phyloP scores from a whole-genome alignment of 2,797 vertebrate genomes.

The Pipistrellus kuhlii region DNA sequence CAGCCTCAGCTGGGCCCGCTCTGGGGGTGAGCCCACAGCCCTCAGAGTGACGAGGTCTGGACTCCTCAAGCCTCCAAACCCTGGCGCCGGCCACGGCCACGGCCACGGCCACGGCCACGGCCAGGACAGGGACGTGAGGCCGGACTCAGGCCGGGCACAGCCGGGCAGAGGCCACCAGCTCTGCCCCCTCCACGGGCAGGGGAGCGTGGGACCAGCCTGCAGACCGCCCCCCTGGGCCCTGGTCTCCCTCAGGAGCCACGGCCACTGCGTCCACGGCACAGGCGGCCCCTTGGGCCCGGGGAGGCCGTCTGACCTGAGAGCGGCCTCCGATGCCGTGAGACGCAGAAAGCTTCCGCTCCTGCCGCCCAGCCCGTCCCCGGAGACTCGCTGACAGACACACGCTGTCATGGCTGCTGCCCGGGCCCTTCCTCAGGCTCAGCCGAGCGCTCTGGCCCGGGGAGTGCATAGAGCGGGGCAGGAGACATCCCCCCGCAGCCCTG shows the following conservation, averaged over 20 bases:
- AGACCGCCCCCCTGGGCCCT: too few relatives aligned
- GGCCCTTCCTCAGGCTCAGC: neutral
- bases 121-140: too few relatives aligned
- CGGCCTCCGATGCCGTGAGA: neutral
- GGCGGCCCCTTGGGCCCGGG: neutral
- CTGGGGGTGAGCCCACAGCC: neutral
- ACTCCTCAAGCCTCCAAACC: neutral
- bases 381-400: neutral
- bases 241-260: too few relatives aligned
- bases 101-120: neutral
- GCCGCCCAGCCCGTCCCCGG: too few relatives aligned
- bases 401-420: neutral
- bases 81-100: too few relatives aligned
- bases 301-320: accelerated
- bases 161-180: neutral
- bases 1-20: accelerated
- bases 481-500: too few relatives aligned
- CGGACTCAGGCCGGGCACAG: neutral
- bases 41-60: neutral
- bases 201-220: too few relatives aligned
- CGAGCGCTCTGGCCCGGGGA: accelerated
- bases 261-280: accelerated
- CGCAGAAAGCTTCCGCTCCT: neutral
- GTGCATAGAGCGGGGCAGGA: accelerated
- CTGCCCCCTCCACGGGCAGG: too few relatives aligned